Conservation (phyloP, 2,797 vertebrate species). For the Cuculus canorus region DNA sequence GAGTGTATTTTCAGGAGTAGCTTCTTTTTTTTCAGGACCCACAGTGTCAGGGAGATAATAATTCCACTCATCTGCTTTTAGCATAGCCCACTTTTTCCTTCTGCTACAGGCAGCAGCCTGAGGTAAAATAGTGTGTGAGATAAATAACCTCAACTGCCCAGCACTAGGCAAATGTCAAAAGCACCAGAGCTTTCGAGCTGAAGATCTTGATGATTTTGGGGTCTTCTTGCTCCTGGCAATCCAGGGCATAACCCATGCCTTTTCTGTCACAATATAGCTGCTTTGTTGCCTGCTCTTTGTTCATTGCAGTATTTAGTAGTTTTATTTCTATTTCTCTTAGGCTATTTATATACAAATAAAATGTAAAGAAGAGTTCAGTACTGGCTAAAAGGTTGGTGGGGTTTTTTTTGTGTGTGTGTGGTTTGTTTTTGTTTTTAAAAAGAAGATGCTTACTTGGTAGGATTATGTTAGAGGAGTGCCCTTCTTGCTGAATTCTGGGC, state of each 20-base stretch:
- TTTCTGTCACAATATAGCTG: neutral
- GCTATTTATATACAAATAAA: neutral
- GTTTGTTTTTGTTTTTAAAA: neutral
- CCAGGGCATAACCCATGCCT: accelerated
- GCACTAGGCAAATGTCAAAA: neutral
- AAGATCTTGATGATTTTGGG: neutral
- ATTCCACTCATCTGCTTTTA: neutral
- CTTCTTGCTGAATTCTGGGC: neutral
- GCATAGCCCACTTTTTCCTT: neutral
- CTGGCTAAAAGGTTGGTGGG: neutral
- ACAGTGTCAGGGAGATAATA: neutral
- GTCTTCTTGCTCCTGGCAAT: neutral
- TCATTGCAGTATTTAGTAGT: neutral
- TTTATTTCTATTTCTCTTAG: neutral
- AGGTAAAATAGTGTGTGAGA: neutral
- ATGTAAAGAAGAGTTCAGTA: neutral
- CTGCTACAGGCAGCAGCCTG: neutral
- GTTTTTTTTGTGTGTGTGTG: accelerated
- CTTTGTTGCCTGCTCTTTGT: neutral
- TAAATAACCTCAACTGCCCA: neutral
- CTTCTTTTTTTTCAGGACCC: neutral
- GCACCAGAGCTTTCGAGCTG: accelerated
- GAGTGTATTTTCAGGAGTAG: neutral
- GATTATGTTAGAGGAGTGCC: neutral
- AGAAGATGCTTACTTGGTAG: neutral